Evolutionary conservation across 2,888 invertebrate genomes (phyloP).

Genomic region (Alcis repandata): DNA sequence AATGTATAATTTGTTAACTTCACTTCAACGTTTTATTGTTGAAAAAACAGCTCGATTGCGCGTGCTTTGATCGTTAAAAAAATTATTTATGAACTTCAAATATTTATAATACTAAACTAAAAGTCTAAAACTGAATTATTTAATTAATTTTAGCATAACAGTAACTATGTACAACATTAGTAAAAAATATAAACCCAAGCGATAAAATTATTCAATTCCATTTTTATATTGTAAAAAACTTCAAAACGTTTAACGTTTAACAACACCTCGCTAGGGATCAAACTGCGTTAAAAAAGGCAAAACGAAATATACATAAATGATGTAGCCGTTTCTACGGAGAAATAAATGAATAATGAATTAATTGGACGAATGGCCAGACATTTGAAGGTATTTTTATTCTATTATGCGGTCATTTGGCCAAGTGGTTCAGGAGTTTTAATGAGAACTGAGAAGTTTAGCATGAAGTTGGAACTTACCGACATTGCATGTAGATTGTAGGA

Average conservation of each 20-base stretch:
- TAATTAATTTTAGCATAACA: too few relatives aligned
- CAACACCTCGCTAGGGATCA: constrained; percentile 15
- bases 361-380: constrained; percentile 53
- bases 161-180: neutral
- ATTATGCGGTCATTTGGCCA: constrained; percentile 29
- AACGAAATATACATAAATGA: constrained; percentile 47
- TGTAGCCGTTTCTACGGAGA: constrained; percentile 43
- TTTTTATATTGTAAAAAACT: neutral
- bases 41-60: too few relatives aligned
- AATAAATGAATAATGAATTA: constrained; percentile 55
- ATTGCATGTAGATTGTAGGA: constrained; percentile 24
- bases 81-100: too few relatives aligned
- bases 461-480: constrained; percentile 17
- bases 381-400: constrained; percentile 41
- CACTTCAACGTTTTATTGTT: too few relatives aligned
- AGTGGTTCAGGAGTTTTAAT: constrained; percentile 11
- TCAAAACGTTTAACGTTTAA: constrained; percentile 15
- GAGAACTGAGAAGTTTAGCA: constrained; percentile 1
- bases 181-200: neutral
- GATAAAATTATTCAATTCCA: constrained; percentile 2
- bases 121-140: too few relatives aligned
- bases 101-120: too few relatives aligned
- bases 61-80: too few relatives aligned
- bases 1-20: too few relatives aligned
- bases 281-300: constrained; percentile 34